Evolutionary conservation across 2,797 vertebrate genomes (phyloP).

Genomic region (Scarus forsteni): DNA sequence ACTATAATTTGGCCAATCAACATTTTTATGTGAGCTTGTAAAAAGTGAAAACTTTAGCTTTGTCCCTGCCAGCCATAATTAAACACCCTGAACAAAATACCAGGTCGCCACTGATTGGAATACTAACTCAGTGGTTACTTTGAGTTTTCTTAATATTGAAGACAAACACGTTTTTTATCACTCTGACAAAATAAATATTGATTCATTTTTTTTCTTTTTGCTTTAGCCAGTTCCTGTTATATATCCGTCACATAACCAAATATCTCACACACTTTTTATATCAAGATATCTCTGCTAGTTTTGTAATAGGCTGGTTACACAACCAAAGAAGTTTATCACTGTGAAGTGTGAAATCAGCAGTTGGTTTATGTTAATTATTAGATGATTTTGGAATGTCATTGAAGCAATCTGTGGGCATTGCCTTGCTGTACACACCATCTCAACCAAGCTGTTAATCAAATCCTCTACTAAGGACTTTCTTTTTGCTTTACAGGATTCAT

Average conservation of each 20-base stretch:
- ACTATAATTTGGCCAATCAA: constrained; percentile 73
- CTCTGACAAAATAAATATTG: constrained; percentile 9
- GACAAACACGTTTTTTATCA: constrained; percentile 25
- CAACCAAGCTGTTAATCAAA: too few species aligned
- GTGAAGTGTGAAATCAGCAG: too few species aligned
- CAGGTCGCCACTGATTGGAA: constrained; percentile 47
- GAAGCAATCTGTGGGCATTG: too few species aligned
- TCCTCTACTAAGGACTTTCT: too few species aligned
- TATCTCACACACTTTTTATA: neutral
- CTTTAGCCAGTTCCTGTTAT: neutral
- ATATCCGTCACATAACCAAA: neutral
- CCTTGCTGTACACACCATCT: too few species aligned
- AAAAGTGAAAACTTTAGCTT: constrained; percentile 41
- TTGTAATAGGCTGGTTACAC: neutral
- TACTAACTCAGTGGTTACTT: constrained; percentile 41
- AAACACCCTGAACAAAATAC: constrained; percentile 42
- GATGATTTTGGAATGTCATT: too few species aligned
- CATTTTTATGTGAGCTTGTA: constrained; percentile 55
- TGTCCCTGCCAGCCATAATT: constrained; percentile 47
- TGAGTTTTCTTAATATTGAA: constrained; percentile 2
- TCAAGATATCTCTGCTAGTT: neutral
- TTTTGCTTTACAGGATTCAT: too few species aligned
- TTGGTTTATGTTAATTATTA: too few species aligned
- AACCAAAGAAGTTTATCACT: too few species aligned
- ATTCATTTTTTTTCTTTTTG: neutral